A percentile compares a stretch with the other conserved stretches of the same genome.
These are phyloP conservation scores for Troilus luridus DNA, from an alignment of 2,888 invertebrate species.

Conservation along the genomic window DNA sequence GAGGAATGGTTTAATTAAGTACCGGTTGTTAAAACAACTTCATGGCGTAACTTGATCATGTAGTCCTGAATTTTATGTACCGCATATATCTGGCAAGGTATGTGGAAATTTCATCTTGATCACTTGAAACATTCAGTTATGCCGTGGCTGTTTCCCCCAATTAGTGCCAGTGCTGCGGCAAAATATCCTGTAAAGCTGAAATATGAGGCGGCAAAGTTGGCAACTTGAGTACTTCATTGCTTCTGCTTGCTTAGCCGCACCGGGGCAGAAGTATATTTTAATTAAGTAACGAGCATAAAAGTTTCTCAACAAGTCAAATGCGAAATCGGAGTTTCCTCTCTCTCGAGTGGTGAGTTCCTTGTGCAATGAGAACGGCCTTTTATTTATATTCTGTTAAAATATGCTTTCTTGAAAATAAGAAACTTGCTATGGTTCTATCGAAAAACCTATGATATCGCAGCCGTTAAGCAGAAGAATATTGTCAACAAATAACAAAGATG, in stretches of 20 bases:
- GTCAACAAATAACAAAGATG: too few relatives aligned
- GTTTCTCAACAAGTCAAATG: background rate
- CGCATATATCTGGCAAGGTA: background rate
- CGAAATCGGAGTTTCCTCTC: background rate
- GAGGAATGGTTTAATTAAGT: too few relatives aligned
- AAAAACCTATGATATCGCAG: background rate
- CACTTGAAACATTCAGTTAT: background rate
- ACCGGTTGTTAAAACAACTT: too few relatives aligned
- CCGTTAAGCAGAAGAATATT: too few relatives aligned
- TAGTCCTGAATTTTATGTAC: background rate
- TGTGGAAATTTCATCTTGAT: background rate
- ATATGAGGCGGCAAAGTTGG: conserved; percentile 27
- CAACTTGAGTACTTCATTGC: conserved; percentile 9
- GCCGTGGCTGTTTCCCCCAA: background rate
- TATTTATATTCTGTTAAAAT: background rate
- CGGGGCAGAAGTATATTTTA: background rate
- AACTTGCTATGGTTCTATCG: background rate
- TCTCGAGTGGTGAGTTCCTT: background rate
- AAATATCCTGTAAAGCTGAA: conserved; percentile 10
- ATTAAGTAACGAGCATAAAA: background rate
- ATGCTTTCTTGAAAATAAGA: background rate
- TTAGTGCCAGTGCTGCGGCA: background rate
- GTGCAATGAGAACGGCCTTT: background rate
- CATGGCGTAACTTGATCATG: too few relatives aligned
- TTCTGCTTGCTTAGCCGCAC: conserved; percentile 1